Percentiles rank a stretch among this genome's conserved stretches.
phyloP scores from a whole-genome alignment of 2,797 vertebrate species.

The Valencia hispanica region DNA sequence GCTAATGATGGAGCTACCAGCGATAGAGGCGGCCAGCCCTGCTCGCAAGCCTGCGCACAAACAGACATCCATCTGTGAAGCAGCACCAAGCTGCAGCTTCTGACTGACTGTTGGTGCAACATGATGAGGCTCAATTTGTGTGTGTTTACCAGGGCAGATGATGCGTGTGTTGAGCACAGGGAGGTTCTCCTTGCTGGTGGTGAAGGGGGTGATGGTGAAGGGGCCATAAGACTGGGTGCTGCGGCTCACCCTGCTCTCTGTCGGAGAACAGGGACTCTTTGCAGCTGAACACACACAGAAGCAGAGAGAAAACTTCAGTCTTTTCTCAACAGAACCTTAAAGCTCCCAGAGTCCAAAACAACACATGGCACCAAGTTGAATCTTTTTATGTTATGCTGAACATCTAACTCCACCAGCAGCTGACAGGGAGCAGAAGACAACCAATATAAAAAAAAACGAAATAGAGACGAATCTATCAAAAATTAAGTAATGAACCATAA shows the following conservation, averaged over 20 bases:
- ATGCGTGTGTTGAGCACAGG: slow-evolving; percentile 98
- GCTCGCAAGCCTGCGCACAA: slow-evolving; percentile 88
- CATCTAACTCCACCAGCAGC: not conserved
- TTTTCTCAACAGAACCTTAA: not conserved
- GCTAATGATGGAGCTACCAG: slow-evolving; percentile 98
- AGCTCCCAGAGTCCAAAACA: not conserved
- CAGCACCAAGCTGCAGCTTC: not conserved
- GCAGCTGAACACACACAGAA: slow-evolving; percentile 62
- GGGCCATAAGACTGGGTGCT: slow-evolving; percentile 88
- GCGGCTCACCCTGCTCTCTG: slow-evolving; percentile 86
- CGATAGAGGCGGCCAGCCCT: slow-evolving; percentile 96
- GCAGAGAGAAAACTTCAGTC: not conserved
- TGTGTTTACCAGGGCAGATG: slow-evolving; percentile 91
- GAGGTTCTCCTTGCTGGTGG: slow-evolving; percentile 94
- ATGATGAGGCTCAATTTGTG: slow-evolving; percentile 1
- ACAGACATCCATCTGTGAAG: slow-evolving; percentile 29
- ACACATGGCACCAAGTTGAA: not conserved
- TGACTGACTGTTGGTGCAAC: not conserved
- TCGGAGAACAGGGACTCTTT: slow-evolving; percentile 87
- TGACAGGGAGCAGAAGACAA: not conserved
- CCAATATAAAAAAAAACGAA: not conserved
- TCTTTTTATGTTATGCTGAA: not conserved
- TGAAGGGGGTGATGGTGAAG: slow-evolving; percentile 87
- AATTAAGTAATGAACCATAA: not conserved
- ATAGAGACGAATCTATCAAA: not conserved